A percentile compares a stretch with the other conserved stretches of the same genome.
phyloP scores from a whole-genome alignment of 2,113 vertebrate genomes.

The Macrotus californicus region DNA sequence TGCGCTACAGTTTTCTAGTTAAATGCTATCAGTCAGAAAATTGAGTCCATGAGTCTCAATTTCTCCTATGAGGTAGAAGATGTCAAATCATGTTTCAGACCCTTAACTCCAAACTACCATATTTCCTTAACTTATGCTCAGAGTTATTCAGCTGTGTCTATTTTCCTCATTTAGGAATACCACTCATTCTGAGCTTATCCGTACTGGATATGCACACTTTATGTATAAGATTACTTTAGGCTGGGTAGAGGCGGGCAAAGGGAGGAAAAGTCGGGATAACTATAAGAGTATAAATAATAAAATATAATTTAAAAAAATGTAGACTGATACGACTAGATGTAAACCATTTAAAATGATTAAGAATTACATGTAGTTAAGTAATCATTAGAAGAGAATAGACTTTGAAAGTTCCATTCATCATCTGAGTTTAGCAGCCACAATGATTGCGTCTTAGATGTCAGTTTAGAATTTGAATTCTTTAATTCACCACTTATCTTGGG shows the following conservation, averaged over 20 bases:
- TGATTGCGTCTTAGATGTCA: background rate
- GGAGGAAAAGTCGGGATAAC: too few relatives aligned
- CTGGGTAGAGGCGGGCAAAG: too few relatives aligned
- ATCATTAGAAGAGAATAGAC: background rate
- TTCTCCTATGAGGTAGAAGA: background rate
- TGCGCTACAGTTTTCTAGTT: too few relatives aligned
- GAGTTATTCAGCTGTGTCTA: background rate
- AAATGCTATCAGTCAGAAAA: slow-evolving; percentile 6
- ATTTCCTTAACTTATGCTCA: background rate
- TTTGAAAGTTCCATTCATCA: background rate
- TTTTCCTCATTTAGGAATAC: slow-evolving; percentile 28
- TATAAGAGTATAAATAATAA: too few relatives aligned
- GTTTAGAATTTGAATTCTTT: background rate
- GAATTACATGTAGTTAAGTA: slow-evolving; percentile 13
- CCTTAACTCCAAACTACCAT: background rate
- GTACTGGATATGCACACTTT: background rate
- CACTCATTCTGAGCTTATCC: slow-evolving; percentile 17
- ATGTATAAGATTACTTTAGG: background rate
- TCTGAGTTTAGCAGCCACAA: background rate
- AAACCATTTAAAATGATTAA: slow-evolving; percentile 11
- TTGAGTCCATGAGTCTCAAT: background rate
- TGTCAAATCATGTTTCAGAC: background rate
- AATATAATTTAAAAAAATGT: too few relatives aligned
- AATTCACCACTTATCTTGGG: background rate
- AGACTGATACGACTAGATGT: background rate